These are phyloP conservation scores for Stegophylla sp. DNA, from an alignment of 2,888 invertebrate genomes.

Conservation along the genomic window DNA sequence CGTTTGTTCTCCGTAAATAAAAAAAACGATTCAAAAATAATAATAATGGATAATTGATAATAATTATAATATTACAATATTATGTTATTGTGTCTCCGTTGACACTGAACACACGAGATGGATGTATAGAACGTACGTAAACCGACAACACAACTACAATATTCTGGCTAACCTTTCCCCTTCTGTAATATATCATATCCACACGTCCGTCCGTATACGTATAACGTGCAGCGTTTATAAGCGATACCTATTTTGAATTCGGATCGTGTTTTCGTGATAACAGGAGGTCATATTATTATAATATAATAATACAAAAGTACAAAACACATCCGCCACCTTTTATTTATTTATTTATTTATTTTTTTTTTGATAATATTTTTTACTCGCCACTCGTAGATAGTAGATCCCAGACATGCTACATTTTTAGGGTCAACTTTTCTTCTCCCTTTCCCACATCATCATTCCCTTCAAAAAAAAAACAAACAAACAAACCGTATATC, in stretches of 20 bases:
- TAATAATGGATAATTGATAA: background rate
- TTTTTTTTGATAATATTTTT: too few species aligned
- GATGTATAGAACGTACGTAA: slow-evolving; percentile 10
- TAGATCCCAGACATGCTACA: background rate
- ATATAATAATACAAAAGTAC: slow-evolving; percentile 4
- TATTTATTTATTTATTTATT: slow-evolving; percentile 26
- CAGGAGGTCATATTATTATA: slow-evolving; percentile 22
- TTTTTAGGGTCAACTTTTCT: background rate
- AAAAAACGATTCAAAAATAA: slow-evolving; percentile 4
- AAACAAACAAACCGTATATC: background rate
- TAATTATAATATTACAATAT: slow-evolving; percentile 20
- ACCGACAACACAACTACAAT: background rate
- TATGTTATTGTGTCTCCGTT: slow-evolving; percentile 11
- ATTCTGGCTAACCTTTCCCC: slow-evolving; percentile 15
- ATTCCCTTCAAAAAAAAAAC: background rate
- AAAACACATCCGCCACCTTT: background rate
- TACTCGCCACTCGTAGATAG: background rate
- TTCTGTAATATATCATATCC: slow-evolving; percentile 27
- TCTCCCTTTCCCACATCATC: background rate
- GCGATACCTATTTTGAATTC: slow-evolving; percentile 37
- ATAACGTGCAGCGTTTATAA: slow-evolving; percentile 11
- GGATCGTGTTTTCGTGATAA: slow-evolving; percentile 31
- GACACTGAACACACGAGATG: slow-evolving; percentile 16
- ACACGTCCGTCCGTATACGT: background rate
- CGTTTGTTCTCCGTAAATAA: too few species aligned